Evolutionary conservation across 2,797 vertebrate species (phyloP), one percentile per base, ranked within the genome.

Genomic region (Onychomys torridus): DNA sequence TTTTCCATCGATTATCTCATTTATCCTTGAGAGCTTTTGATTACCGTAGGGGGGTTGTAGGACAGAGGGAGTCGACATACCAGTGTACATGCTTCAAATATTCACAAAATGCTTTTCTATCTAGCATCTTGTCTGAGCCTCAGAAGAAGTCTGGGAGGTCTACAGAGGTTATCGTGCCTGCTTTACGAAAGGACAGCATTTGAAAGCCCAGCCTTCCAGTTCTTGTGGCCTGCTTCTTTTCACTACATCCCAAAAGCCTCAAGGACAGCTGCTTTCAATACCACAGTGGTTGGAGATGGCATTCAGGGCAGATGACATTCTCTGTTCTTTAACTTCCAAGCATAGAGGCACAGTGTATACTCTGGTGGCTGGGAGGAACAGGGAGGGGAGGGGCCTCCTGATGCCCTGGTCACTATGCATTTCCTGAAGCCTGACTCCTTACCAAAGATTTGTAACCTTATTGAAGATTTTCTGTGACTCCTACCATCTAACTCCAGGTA

Each of bases 1-100:
- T 95, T 92, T 86, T 46, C 63, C 43, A 89, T 87, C 0, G 12
- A 89, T 91, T 67, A 86, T 83, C 61, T 96, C 78, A 61, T 32
- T 96, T 87, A 89, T 85, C 17, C 37, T 88, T 78, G 37, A 77
- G 34, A 61, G 37, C 19, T 96, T 97, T 95, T 89, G 46, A 93
- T 95, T 86, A 76, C 37, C 7, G 29, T 77, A 21, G 21, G 32
- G 55, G 57, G 27, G 25, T 79, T 0, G 4, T 27, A 43, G 40
- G 43, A 57, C 7, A 67, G 46, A 61, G 29, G 23, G 12, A 83
- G 21, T 93, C 10, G 2, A 88, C 79, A 94, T 5, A 52, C 43
- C 76, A 94, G 27, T 6, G 9, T 17, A 46, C 43, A 40, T 10
- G 14, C 75, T 82, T 52, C 23, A 82, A 93, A 49, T 73, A 21